Percentiles rank a stretch among this genome's conserved stretches.
These are phyloP conservation scores for Medauroidea extradentata DNA, from an alignment of 1,140 invertebrate genomes.

Conservation along the genomic window DNA sequence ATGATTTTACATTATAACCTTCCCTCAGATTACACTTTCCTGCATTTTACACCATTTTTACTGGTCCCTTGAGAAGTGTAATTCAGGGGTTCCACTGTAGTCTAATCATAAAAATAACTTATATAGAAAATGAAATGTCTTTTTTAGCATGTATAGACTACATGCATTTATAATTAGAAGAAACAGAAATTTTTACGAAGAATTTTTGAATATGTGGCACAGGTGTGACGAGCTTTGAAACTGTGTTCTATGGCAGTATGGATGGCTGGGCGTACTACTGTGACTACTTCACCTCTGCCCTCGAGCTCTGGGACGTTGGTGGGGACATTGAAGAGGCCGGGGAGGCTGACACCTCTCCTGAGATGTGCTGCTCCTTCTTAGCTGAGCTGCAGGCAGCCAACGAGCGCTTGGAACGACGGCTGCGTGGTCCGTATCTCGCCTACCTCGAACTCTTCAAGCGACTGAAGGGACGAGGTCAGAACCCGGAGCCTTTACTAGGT, in stretches of 20 bases:
- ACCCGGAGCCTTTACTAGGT: conserved; percentile 48
- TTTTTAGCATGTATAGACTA: no score
- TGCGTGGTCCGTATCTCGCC: conserved; percentile 77
- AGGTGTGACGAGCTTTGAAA: no score
- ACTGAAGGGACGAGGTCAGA: conserved; percentile 48
- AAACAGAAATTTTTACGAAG: no score
- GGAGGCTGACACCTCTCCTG: conserved; percentile 1
- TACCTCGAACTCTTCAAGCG: conserved; percentile 69
- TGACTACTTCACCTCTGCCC: conserved; percentile 64
- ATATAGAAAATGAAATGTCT: no score
- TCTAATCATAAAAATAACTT: no score
- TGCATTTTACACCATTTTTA: no score
- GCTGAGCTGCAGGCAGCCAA: neutral
- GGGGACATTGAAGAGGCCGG: neutral
- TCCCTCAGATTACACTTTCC: no score
- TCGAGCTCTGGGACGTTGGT: conserved; percentile 42
- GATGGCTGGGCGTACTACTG: conserved; percentile 74
- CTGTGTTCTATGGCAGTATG: conserved; percentile 44
- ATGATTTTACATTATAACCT: no score
- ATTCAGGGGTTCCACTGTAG: no score
- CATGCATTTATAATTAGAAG: no score
- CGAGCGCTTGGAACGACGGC: conserved; percentile 20
- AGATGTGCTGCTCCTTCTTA: conserved; percentile 7
- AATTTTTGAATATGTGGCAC: no score
- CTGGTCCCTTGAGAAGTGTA: no score